Base-by-base conservation (phyloP, 2,113 vertebrate genomes). In the Glareola pratincola region DNA sequence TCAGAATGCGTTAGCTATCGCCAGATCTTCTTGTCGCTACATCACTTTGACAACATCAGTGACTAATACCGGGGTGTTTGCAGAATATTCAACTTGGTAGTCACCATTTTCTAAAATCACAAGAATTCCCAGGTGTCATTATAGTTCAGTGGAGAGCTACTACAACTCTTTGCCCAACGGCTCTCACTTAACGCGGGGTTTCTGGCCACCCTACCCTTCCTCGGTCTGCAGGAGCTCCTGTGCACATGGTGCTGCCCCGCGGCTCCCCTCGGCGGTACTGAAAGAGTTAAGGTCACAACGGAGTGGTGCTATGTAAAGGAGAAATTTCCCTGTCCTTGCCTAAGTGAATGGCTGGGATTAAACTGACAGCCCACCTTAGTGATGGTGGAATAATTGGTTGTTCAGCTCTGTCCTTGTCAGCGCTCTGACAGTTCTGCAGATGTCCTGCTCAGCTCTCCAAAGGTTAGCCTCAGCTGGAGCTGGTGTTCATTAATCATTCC, bases 311-410 rank as follows among this genome's bases (percentile, higher is more conserved):
- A 98, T 98, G 98, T 99, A 99, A 99, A 99, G 99, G 99, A 99
- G 99, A 99, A 99, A 99, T 99, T 99, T 99, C 99, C 99, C 99
- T 99, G 99, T 99, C 99, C 99, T 99, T 99, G 99, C 99, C 99
- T 99, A 99, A 99, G 99, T 99, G 99, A 99, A 99, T 99, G 99
- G 99, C 99, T 99, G 98, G 99, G 99, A 99, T 99, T 99, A 99
- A 99, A 99, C 99, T 99, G 99, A 99, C 99, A 99, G 99, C 99
- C 99, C 99, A 99, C 99, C 99, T 99, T 99, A 99, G 99, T 99
- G 99, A 99, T 99, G 99, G 99, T 99, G 99, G 99, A 99, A 99
- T 99, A 99, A 99, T 99, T 99, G 99, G 99, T 99, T 99, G 99
- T 99, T 99, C 99, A 99, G 99, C 99, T 99, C 99, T 99, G 99